A percentile compares a stretch with the other conserved stretches of the same genome.
These are phyloP conservation scores for Cybosia mesomella DNA, from an alignment of 2,888 invertebrate species.

Conservation along the genomic window DNA sequence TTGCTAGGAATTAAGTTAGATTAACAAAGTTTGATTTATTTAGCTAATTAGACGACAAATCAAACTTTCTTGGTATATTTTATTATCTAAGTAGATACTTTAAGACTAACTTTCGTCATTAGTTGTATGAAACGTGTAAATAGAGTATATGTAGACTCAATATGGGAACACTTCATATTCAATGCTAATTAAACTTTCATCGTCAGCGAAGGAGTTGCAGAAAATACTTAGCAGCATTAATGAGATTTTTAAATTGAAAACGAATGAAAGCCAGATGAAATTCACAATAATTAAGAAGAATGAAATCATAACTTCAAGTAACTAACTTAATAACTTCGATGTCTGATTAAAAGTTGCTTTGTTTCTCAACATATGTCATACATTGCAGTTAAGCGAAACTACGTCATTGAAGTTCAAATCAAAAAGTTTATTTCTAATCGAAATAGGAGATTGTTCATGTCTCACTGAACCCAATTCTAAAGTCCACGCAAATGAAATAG, in stretches of 20 bases:
- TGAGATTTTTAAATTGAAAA: too few relatives aligned
- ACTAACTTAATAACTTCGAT: too few relatives aligned
- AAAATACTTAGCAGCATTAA: too few relatives aligned
- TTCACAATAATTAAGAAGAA: too few relatives aligned
- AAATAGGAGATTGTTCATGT: too few relatives aligned
- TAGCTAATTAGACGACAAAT: constrained; percentile 46
- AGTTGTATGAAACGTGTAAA: not conserved
- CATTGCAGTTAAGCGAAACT: too few relatives aligned
- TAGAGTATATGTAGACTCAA: not conserved
- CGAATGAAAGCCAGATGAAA: too few relatives aligned
- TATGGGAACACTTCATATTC: not conserved
- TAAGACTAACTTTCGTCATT: not conserved
- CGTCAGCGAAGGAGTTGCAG: not conserved
- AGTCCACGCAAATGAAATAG: not conserved
- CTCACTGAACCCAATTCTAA: not conserved
- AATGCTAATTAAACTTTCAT: not conserved
- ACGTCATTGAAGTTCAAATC: too few relatives aligned
- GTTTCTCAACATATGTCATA: too few relatives aligned
- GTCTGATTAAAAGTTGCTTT: too few relatives aligned
- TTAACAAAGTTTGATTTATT: constrained; percentile 58
- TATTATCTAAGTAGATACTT: constrained; percentile 25
- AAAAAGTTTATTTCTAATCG: too few relatives aligned
- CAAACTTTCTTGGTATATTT: constrained; percentile 25
- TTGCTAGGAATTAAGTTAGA: constrained; percentile 45
- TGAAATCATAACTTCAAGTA: too few relatives aligned